Percentiles rank a stretch among this genome's conserved stretches.
phyloP scores from a whole-genome alignment of 2,888 invertebrate genomes.

The Chloromyia formosa region DNA sequence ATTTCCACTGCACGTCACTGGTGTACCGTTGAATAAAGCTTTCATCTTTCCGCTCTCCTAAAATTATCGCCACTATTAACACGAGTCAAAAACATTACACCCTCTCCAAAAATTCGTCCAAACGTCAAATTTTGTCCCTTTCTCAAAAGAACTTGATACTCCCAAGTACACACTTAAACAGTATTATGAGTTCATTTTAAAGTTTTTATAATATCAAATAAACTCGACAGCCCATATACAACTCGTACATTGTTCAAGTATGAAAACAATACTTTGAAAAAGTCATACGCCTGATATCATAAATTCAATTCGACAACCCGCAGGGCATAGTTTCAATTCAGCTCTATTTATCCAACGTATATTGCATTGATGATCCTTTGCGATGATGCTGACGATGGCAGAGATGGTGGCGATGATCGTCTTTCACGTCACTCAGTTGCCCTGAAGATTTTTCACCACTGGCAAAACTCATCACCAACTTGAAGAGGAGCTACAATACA shows the following conservation, averaged over 20 bases:
- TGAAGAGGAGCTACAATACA: constrained; percentile 9
- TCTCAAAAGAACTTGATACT: not conserved
- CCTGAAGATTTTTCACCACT: not conserved
- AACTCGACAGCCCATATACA: constrained; percentile 25
- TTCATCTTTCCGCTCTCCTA: no score
- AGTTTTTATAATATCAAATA: constrained; percentile 31
- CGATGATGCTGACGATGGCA: not conserved
- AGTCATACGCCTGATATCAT: constrained; percentile 44
- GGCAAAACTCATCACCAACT: constrained; percentile 1
- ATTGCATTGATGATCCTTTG: constrained; percentile 15
- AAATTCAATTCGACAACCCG: constrained; percentile 43
- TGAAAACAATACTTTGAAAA: constrained; percentile 33
- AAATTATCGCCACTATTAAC: no score
- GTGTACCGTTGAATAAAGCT: no score
- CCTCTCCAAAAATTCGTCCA: constrained; percentile 12
- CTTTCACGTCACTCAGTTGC: constrained; percentile 15
- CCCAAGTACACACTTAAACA: not conserved
- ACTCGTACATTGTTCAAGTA: constrained; percentile 21
- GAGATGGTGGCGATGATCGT: constrained; percentile 32
- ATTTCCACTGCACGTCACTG: no score
- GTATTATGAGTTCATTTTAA: constrained; percentile 17
- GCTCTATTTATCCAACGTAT: constrained; percentile 8
- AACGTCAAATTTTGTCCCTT: no score
- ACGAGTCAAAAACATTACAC: constrained; percentile 4
- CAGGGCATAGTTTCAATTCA: constrained; percentile 40